These are phyloP conservation scores for Brachionus asplanchnoidis DNA, from an alignment of 1,140 invertebrate species.

Conservation along the genomic window DNA sequence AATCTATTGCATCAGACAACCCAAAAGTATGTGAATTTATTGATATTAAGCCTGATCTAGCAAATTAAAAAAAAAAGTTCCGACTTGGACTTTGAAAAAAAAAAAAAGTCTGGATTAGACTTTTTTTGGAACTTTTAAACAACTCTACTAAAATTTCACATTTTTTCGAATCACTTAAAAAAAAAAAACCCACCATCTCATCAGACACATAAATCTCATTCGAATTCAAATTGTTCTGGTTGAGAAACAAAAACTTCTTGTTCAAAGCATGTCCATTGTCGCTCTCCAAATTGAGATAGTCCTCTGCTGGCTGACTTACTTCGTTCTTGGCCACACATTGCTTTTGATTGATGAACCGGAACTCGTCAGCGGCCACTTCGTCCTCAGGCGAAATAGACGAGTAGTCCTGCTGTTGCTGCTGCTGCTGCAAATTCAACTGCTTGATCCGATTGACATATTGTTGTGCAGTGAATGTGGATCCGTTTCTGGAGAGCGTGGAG, in stretches of 20 bases:
- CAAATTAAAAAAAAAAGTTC: too few species aligned
- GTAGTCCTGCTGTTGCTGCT: background rate
- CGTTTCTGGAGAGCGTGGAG: background rate
- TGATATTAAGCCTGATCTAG: too few species aligned
- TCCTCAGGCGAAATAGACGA: constrained; percentile 8
- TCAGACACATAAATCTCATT: constrained; percentile 28
- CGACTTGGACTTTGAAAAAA: too few species aligned
- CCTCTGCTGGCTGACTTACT: background rate
- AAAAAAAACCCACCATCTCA: background rate
- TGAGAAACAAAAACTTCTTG: background rate
- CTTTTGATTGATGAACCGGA: background rate
- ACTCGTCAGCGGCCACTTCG: background rate
- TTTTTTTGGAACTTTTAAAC: too few species aligned
- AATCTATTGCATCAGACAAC: too few species aligned
- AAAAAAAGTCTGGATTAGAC: too few species aligned
- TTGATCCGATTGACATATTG: background rate
- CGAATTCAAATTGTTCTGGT: background rate
- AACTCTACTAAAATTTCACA: too few species aligned
- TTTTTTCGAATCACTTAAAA: too few species aligned
- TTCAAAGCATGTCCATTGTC: background rate
- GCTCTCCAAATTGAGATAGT: background rate
- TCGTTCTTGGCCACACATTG: background rate
- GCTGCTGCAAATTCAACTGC: background rate
- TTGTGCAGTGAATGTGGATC: constrained; percentile 7
- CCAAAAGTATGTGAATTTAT: too few species aligned